Evolutionary conservation across 2,888 invertebrate species (phyloP), one percentile per base, ranked within the genome.

Genomic region (Atrina japonica): DNA sequence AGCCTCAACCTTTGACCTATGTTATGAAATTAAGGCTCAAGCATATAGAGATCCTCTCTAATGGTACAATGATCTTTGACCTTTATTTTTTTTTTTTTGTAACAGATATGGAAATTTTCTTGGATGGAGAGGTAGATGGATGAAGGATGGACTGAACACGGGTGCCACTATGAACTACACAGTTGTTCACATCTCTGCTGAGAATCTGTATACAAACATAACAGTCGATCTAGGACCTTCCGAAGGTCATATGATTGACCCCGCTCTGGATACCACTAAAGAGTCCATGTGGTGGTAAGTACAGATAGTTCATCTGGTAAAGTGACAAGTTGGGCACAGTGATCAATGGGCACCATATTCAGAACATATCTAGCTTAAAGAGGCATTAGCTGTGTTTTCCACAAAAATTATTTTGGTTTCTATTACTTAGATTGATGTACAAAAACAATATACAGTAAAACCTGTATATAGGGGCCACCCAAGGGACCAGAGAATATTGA

Each of bases 191-290:
- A 77, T 85, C 3, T 75, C 79, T 29, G 80, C 88, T 23, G 76
- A 83, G 23, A 85, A 83, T 2, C 86, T 92, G 16, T 92, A 91
- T 84, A 92, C 92, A 0, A 89, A 91, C 68, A 86, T 92, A 47
- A 84, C 91, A 7, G 89, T 92, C 3, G 91, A 92, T 77, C 90
- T 92, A 3, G 92, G 92, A 14, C 68, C 93, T 80, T 82, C 43
- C 79, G 88, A 79, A 7, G 45, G 55, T 1, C 70, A 77, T n/a
- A 75, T 77, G 61, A 80, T 78, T 9, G 61, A 78, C 2, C 60
- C 68, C 14, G 68, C 69, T 30, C 66, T 75, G 30, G 76, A 77
- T 45, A 76, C 75, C 7, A 77, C 77, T 16, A 73, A 78, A 30
- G 83, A 84, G 52, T 75, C 82, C 3, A 45, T 80, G 7, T 78